Percentiles rank a stretch among this genome's conserved stretches.
Conservation (phyloP, 2,113 vertebrate genomes). For the Solea senegalensis region DNA sequence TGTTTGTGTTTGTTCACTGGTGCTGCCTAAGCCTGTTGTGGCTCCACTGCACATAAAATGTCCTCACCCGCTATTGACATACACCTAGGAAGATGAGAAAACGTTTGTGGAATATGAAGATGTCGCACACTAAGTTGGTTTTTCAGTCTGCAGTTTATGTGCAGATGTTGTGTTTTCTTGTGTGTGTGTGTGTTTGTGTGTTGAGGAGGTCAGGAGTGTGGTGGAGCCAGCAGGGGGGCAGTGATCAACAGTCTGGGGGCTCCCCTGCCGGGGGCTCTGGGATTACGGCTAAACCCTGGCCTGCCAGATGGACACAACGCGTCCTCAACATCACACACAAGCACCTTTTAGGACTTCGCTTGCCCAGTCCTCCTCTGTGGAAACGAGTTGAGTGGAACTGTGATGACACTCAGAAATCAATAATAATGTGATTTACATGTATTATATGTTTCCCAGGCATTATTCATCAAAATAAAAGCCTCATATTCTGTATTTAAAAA, state of each 20-base stretch:
- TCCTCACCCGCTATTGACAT: conserved; percentile 41
- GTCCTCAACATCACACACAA: conserved; percentile 76
- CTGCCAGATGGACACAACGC: conserved; percentile 95
- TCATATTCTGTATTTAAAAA: too few relatives aligned
- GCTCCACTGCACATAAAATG: conserved; percentile 21
- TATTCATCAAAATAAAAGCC: too few relatives aligned
- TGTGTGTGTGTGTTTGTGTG: conserved; percentile 54
- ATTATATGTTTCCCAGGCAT: not conserved
- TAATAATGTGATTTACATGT: conserved; percentile 8
- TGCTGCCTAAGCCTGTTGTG: conserved; percentile 27
- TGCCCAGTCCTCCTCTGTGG: conserved; percentile 30
- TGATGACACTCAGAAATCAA: conserved; percentile 14
- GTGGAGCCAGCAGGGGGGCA: conserved; percentile 70
- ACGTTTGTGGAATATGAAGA: conserved; percentile 14
- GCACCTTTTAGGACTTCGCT: conserved; percentile 41
- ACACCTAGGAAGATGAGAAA: conserved; percentile 20
- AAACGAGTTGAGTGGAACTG: conserved; percentile 7
- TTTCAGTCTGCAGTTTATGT: conserved; percentile 11
- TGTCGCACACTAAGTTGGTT: conserved; percentile 2
- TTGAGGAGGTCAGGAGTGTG: conserved; percentile 84
- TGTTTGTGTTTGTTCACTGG: conserved; percentile 41
- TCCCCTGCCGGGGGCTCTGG: conserved; percentile 91
- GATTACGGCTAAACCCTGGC: conserved; percentile 95
- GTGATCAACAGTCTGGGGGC: conserved; percentile 93
- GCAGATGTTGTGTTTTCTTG: conserved; percentile 47